phyloP scores from a whole-genome alignment of 1,140 invertebrate genomes.

The Ruditapes philippinarum region DNA sequence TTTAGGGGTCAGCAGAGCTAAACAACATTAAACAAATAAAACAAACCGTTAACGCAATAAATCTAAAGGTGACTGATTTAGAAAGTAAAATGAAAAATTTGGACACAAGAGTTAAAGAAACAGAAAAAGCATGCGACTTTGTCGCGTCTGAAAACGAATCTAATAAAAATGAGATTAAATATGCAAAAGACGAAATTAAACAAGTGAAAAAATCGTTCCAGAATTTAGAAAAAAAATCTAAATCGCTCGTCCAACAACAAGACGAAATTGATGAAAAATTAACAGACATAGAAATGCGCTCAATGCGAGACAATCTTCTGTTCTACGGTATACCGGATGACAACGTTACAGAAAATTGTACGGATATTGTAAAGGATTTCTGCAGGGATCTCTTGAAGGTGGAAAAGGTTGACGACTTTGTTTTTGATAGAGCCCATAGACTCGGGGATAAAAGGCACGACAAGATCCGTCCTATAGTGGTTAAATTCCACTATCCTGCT shows the following conservation, averaged over 20 bases:
- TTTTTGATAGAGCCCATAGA: background rate
- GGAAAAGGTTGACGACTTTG: background rate
- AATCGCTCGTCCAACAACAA: background rate
- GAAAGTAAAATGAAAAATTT: background rate
- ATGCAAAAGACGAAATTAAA: background rate
- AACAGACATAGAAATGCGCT: background rate
- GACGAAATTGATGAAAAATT: background rate
- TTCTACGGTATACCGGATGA: constrained; percentile 5
- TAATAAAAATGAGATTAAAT: background rate
- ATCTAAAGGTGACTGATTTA: background rate
- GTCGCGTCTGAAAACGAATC: background rate
- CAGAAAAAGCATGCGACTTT: background rate
- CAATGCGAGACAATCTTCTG: constrained; percentile 6
- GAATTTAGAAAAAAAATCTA: background rate
- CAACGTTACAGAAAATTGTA: background rate
- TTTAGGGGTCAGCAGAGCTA: background rate
- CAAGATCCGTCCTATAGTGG: constrained; percentile 2
- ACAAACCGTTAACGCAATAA: constrained; percentile 1
- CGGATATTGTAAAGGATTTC: background rate
- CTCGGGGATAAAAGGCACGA: background rate
- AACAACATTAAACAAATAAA: constrained; percentile 12
- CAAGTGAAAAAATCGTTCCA: background rate
- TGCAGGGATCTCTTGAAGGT: background rate
- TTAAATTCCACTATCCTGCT: background rate
- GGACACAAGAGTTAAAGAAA: background rate